Evolutionary conservation across 2,888 invertebrate species (phyloP), one percentile per base, ranked within the genome.

Genomic region (Merodon equestris): DNA sequence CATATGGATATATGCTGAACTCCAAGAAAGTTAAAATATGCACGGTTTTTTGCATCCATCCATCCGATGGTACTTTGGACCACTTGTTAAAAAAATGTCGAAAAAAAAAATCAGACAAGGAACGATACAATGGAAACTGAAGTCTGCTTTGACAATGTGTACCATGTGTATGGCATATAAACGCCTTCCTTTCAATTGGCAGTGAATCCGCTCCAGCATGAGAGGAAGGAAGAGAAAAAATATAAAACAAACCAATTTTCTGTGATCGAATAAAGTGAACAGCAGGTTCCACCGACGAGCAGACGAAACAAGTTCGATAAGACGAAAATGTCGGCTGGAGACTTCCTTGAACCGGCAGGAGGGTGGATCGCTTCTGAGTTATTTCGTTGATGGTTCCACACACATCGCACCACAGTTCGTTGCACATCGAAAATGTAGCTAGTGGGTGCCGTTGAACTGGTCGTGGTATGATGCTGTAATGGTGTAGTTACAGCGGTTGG

Each of bases 111-210:
- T 7, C 7, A 27, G 7, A n/a, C n/a, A n/a, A n/a, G n/a, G n/a
- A 27, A 9, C n/a, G 54, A 51, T 48, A 77, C 76, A 77, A 73
- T 79, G 67, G 48, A 54, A 63, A 61, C 13, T 66, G 45, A 74
- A 74, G 79, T 63, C 7, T 64, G 79, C 68, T 60, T 66, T 70
- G 74, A 79, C 79, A 79, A 74, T 79, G 63, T 68, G 63, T 63
- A 57, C 58, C 73, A 68, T 74, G 79, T 79, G 74, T 27, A 74
- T 68, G 74, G 61, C 63, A 63, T 38, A 79, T 70, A 64, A 74
- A 70, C 68, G 74, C 70, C 79, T 74, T 54, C 40, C 56, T 64
- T 70, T 68, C 79, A 74, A 79, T 79, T 79, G 79, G 79, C 79
- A 79, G 60, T 79, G 79, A 79, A 74, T 79, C 44, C 56, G 64